phyloP scores from a whole-genome alignment of 2,888 invertebrate genomes.

The Xanthorhoe designata region DNA sequence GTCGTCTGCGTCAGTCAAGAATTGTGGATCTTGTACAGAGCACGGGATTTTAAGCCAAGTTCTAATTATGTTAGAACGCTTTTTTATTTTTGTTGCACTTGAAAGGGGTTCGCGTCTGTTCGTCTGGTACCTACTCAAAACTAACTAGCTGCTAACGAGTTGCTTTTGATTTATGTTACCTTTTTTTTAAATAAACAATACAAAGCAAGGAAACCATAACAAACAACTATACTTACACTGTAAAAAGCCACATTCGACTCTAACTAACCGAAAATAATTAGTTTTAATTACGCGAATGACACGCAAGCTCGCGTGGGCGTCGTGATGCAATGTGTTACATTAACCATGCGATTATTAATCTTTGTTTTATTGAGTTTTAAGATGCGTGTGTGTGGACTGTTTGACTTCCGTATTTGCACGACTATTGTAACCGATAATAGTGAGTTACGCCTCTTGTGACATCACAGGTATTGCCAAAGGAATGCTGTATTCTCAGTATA shows the following conservation, averaged over 20 bases:
- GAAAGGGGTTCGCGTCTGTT: slow-evolving; percentile 1
- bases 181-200: background rate
- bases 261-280: slow-evolving; percentile 69
- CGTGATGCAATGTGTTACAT: slow-evolving; percentile 60
- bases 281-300: slow-evolving; percentile 74
- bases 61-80: background rate
- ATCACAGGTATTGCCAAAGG: slow-evolving; percentile 5
- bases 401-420: slow-evolving; percentile 14
- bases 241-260: slow-evolving; percentile 47
- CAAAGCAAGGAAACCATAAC: slow-evolving; percentile 33
- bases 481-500: slow-evolving; percentile 18
- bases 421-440: background rate
- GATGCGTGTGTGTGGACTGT: slow-evolving; percentile 25
- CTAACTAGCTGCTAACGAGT: too few species aligned
- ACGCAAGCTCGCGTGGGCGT: slow-evolving; percentile 62
- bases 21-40: slow-evolving; percentile 4
- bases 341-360: slow-evolving; percentile 65
- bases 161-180: too few species aligned
- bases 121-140: background rate
- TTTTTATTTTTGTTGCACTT: background rate
- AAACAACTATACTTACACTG: slow-evolving; percentile 38
- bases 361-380: slow-evolving; percentile 49
- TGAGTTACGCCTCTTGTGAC: background rate
- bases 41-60: slow-evolving; percentile 2
- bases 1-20: slow-evolving; percentile 7